Percentiles rank a stretch among this genome's conserved stretches.
Evolutionary conservation across 2,888 invertebrate genomes (phyloP).

Genomic region (Disparrhopalites patrizii): DNA sequence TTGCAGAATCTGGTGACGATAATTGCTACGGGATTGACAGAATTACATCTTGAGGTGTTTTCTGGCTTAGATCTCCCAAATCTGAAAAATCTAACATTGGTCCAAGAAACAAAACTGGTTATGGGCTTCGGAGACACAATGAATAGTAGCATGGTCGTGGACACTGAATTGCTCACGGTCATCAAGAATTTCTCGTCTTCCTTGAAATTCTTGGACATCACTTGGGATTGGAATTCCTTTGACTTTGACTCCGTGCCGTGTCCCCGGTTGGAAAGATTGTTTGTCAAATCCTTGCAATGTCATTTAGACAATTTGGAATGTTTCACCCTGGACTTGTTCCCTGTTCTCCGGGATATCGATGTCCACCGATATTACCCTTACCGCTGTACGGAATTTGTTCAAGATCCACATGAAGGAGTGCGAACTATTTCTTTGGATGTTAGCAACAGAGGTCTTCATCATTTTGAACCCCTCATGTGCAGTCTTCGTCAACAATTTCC

Average conservation of each 20-base stretch:
- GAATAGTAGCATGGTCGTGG: background rate
- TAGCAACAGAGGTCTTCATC: background rate
- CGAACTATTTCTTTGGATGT: background rate
- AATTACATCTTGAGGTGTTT: background rate
- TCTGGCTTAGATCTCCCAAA: background rate
- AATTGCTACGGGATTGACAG: background rate
- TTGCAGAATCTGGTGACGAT: background rate
- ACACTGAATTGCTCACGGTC: background rate
- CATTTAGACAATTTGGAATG: background rate
- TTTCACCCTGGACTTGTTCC: background rate
- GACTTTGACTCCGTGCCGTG: conserved; percentile 1
- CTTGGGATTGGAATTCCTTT: background rate
- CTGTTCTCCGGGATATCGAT: background rate
- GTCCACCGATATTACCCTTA: background rate
- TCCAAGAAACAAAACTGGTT: background rate
- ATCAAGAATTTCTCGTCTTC: background rate
- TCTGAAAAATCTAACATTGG: background rate
- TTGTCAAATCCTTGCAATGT: no score
- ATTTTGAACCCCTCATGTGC: background rate
- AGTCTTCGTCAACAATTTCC: background rate
- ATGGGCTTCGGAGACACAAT: background rate
- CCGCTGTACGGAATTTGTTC: background rate
- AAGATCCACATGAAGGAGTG: background rate
- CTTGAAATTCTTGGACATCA: background rate
- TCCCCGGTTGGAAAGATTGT: background rate